phyloP scores from a whole-genome alignment of 2,113 vertebrate genomes.

The Lipophrys pholis region DNA sequence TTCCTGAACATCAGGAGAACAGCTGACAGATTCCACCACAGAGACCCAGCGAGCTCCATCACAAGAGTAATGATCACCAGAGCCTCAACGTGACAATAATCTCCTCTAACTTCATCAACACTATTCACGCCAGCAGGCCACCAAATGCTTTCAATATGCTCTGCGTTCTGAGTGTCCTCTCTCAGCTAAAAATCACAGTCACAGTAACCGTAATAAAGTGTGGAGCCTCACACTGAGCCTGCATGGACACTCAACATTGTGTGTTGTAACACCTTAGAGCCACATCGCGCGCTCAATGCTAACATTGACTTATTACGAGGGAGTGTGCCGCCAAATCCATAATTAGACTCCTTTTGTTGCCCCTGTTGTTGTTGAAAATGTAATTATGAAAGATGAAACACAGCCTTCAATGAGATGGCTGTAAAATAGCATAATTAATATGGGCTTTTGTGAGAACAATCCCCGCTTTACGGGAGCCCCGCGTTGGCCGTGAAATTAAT shows the following conservation, averaged over 20 bases:
- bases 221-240: constrained; percentile 63
- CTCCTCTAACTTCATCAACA: constrained; percentile 78
- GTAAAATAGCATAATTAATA: constrained; percentile 99
- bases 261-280: constrained; percentile 40
- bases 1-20: constrained; percentile 58
- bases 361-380: constrained; percentile 91
- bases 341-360: constrained; percentile 94
- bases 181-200: constrained; percentile 75
- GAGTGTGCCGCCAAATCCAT: constrained; percentile 86
- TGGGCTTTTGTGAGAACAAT: constrained; percentile 99
- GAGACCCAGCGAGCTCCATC: constrained; percentile 56
- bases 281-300: constrained; percentile 44
- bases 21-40: constrained; percentile 53
- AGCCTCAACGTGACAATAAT: constrained; percentile 77
- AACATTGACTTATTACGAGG: constrained; percentile 81
- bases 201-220: constrained; percentile 74
- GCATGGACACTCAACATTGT: neutral
- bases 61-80: constrained; percentile 74
- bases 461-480: constrained; percentile 95
- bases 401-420: constrained; percentile 98
- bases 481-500: constrained; percentile 99
- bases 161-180: constrained; percentile 52
- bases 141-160: constrained; percentile 72
- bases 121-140: constrained; percentile 70
- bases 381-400: constrained; percentile 99